Conservation (phyloP, 2,888 invertebrate genomes). For the Troides oblongomaculatus region DNA sequence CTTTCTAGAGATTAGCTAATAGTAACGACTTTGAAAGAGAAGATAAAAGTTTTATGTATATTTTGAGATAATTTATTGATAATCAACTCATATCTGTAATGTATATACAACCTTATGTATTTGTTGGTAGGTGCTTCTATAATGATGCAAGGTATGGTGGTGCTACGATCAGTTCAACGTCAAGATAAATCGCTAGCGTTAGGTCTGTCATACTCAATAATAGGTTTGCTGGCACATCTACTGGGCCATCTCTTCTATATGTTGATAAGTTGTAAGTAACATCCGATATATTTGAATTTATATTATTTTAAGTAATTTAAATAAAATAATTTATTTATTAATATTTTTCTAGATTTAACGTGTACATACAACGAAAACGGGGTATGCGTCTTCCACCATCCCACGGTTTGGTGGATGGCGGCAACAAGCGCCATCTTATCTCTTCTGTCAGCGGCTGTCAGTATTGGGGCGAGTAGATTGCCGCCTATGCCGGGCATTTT, state of each 20-base stretch:
- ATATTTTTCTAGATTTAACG: conserved; percentile 47
- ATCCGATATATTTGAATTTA: no score
- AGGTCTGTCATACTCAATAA: conserved; percentile 48
- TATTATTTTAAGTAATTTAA: no score
- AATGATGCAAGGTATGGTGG: conserved; percentile 67
- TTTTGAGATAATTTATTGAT: no score
- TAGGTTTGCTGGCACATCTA: conserved; percentile 51
- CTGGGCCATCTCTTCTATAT: conserved; percentile 57
- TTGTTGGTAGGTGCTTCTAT: conserved; percentile 53
- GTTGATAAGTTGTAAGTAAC: conserved; percentile 58
- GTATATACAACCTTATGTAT: not conserved
- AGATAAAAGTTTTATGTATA: no score
- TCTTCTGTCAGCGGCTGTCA: conserved; percentile 44
- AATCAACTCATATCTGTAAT: no score
- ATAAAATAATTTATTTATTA: not conserved
- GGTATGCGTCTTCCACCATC: conserved; percentile 52
- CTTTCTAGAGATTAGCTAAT: no score
- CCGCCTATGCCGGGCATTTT: conserved; percentile 27
- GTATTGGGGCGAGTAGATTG: conserved; percentile 41
- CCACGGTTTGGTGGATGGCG: conserved; percentile 46
- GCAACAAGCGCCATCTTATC: conserved; percentile 49
- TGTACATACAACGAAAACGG: conserved; percentile 47
- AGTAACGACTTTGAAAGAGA: no score
- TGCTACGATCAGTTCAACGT: conserved; percentile 52
- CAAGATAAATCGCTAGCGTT: conserved; percentile 57